Conservation (phyloP, 2,888 invertebrate species). For the Subacronicta megacephala region DNA sequence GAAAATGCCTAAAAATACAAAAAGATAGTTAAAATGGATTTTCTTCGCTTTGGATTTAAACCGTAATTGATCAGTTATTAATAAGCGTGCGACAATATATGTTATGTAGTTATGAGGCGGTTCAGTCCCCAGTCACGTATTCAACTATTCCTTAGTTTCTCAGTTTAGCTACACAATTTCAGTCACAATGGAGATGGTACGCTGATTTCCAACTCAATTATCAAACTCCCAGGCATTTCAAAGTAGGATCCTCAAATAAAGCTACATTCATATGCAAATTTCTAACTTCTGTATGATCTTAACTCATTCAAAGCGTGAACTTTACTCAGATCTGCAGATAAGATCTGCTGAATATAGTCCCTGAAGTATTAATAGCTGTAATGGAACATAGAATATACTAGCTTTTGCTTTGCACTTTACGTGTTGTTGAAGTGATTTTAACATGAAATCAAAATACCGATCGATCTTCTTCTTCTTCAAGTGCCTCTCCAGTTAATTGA, state of each 20-base stretch:
- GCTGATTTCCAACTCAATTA: constrained; percentile 29
- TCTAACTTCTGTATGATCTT: constrained; percentile 15
- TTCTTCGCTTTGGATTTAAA: too few species aligned
- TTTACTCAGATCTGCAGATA: constrained; percentile 29
- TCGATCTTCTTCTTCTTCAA: too few species aligned
- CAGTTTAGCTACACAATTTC: constrained; percentile 11
- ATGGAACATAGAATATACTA: constrained; percentile 1
- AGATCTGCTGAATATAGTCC: constrained; percentile 13
- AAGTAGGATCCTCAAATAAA: constrained; percentile 14
- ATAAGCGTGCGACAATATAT: too few species aligned
- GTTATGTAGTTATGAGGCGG: too few species aligned
- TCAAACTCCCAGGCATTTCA: constrained; percentile 11
- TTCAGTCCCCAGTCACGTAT: too few species aligned
- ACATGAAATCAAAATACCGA: too few species aligned
- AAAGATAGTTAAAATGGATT: too few species aligned
- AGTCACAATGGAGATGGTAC: background rate
- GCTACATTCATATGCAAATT: constrained; percentile 51
- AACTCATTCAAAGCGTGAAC: constrained; percentile 35
- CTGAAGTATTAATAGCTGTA: constrained; percentile 8
- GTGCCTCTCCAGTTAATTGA: too few species aligned
- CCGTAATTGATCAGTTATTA: too few species aligned
- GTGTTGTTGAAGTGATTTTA: too few species aligned
- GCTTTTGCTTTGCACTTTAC: too few species aligned
- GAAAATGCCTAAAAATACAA: too few species aligned
- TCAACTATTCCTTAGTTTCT: constrained; percentile 3